phyloP scores from a whole-genome alignment of 2,797 vertebrate species.

The Pangasius sanitwongsei region DNA sequence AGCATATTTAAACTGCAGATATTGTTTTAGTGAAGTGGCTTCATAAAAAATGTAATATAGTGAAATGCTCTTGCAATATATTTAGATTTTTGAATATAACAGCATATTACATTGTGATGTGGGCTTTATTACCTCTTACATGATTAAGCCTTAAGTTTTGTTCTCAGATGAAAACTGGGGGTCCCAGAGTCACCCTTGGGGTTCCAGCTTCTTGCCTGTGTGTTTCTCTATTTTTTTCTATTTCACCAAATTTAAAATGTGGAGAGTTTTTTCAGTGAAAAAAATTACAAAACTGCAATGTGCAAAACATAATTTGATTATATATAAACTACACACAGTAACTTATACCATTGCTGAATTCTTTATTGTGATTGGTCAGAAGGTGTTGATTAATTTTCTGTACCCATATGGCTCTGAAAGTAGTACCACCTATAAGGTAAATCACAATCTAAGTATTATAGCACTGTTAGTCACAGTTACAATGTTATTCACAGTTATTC shows the following conservation, averaged over 20 bases:
- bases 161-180: not conserved
- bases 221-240: not conserved
- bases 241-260: not conserved
- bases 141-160: constrained; percentile 12
- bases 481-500: not conserved
- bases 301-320: not conserved
- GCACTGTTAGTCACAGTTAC: not conserved
- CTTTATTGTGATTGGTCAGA: not conserved
- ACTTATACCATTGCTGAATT: not conserved
- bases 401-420: not conserved
- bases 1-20: constrained; percentile 38
- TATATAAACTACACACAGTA: not conserved
- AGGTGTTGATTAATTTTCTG: not conserved
- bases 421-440: not conserved
- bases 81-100: constrained; percentile 27
- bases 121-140: constrained; percentile 27
- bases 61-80: constrained; percentile 31
- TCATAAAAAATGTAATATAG: constrained; percentile 36
- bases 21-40: constrained; percentile 26
- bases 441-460: not conserved
- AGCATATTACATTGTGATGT: constrained; percentile 29
- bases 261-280: not conserved
- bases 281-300: not conserved
- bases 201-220: not conserved
- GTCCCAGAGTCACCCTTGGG: not conserved